phyloP scores from a whole-genome alignment of 2,888 invertebrate species.

The Pristionchus maxplancki region DNA sequence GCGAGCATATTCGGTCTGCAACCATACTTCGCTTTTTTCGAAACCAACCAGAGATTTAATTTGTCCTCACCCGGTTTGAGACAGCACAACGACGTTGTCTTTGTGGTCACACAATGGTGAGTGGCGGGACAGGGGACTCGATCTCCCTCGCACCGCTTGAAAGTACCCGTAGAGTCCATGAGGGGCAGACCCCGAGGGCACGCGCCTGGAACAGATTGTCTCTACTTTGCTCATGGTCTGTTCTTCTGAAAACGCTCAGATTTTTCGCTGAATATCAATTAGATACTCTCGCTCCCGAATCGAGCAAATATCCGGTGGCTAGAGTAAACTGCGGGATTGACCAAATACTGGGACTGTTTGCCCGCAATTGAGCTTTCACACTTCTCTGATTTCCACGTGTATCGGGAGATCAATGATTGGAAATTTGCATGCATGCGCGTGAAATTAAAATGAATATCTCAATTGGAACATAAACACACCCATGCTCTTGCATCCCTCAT shows the following conservation, averaged over 20 bases:
- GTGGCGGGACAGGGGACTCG: constrained; percentile 35
- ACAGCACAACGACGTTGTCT: constrained; percentile 5
- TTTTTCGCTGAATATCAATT: neutral
- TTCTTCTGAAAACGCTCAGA: neutral
- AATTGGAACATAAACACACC: neutral
- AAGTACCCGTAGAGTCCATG: neutral
- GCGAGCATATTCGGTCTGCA: constrained; percentile 35
- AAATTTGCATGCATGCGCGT: neutral
- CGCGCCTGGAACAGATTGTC: neutral
- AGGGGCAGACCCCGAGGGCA: constrained; percentile 15
- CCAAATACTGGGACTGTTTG: constrained; percentile 30
- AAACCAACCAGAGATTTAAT: too few relatives aligned
- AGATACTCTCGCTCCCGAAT: neutral
- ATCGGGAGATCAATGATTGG: neutral
- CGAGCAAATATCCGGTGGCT: constrained; percentile 9
- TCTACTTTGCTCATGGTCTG: neutral
- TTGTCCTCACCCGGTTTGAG: constrained; percentile 28
- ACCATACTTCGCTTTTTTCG: too few relatives aligned
- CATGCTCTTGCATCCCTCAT: constrained; percentile 48
- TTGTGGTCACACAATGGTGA: constrained; percentile 1
- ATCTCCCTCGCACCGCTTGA: constrained; percentile 44
- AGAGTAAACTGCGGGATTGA: constrained; percentile 3
- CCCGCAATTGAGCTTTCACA: neutral
- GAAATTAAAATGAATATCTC: neutral
- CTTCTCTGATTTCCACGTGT: neutral